Percentiles rank a stretch among this genome's conserved stretches.
Conservation (phyloP, 1,140 invertebrate species). For the Holcopasites calliopsidis region DNA sequence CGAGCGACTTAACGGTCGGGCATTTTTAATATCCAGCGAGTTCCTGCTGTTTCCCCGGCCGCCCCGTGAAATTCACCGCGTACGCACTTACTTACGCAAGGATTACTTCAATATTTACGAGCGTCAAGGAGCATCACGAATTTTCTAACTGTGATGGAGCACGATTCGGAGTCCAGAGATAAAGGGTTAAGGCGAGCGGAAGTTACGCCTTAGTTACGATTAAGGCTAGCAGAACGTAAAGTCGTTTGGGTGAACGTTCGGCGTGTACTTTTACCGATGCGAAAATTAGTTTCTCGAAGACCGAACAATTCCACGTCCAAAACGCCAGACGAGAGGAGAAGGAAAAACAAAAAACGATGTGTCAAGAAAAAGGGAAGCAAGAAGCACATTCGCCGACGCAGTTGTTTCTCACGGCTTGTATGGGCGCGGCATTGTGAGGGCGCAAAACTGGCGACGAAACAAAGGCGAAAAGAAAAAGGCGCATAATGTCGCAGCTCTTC, state of each 20-base stretch:
- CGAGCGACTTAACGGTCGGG: constrained; percentile 42
- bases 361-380: neutral
- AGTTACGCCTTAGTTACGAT: constrained; percentile 24
- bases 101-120: constrained; percentile 62
- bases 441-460: constrained; percentile 40
- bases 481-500: constrained; percentile 48
- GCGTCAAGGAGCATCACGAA: constrained; percentile 27
- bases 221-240: neutral
- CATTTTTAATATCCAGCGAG: constrained; percentile 52
- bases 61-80: neutral
- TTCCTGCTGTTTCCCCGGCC: constrained; percentile 5
- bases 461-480: constrained; percentile 39
- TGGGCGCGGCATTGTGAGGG: constrained; percentile 1
- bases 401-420: constrained; percentile 19
- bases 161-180: constrained; percentile 18
- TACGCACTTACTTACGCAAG: constrained; percentile 60
- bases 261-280: neutral
- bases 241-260: too few species aligned
- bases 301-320: too few species aligned
- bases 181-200: constrained; percentile 36
- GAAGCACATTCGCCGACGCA: neutral
- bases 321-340: too few species aligned
- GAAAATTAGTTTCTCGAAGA: neutral
- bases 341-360: neutral
- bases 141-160: constrained; percentile 51